Evolutionary conservation across 2,113 vertebrate genomes (phyloP).

Genomic region (Phrynocephalus versicolor): DNA sequence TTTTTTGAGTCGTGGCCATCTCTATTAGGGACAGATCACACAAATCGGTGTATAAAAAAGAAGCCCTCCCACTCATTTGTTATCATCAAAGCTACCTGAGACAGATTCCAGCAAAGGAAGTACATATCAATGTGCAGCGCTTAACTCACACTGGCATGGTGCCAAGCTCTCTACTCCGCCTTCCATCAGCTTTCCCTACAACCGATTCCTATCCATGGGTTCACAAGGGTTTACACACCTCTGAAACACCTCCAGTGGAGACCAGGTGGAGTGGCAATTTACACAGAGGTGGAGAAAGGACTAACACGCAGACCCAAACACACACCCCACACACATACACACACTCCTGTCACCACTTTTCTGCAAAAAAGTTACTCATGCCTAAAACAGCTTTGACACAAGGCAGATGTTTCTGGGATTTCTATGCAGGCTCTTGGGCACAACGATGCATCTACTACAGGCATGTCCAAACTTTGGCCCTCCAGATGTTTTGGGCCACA

Average conservation of each 20-base stretch:
- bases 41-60: neutral
- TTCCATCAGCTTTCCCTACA: neutral
- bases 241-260: neutral
- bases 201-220: neutral
- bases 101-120: neutral
- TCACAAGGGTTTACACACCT: neutral
- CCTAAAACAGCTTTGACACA: neutral
- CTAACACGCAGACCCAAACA: neutral
- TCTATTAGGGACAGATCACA: neutral
- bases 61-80: neutral
- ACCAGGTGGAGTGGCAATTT: neutral
- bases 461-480: too few species aligned
- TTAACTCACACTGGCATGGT: neutral
- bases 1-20: too few species aligned
- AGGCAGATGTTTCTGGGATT: neutral
- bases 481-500: too few species aligned
- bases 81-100: neutral
- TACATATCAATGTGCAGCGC: neutral
- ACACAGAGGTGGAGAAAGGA: neutral
- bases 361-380: neutral
- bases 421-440: neutral
- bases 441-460: neutral
- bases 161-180: neutral
- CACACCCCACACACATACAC: too few species aligned
- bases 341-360: too few species aligned